Evolutionary conservation across 2,888 invertebrate species (phyloP).

Genomic region (Agrotis exclamationis): DNA sequence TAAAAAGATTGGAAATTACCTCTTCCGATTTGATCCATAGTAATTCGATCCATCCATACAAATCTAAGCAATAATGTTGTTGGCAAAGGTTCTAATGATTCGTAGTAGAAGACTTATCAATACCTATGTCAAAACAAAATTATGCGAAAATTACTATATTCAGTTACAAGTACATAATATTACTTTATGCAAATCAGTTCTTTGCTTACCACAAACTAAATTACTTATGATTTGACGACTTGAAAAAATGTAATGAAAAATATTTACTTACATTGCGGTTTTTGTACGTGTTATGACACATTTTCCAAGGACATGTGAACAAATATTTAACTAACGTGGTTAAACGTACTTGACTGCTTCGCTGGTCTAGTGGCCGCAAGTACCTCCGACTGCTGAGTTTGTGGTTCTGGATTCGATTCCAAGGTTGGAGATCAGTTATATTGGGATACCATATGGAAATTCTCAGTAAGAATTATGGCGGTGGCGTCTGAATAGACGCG

Average conservation of each 20-base stretch:
- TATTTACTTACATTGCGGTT: not conserved
- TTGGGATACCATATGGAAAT: too few species aligned
- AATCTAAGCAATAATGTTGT: too few species aligned
- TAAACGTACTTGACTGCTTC: not conserved
- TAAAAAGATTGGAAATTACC: too few species aligned
- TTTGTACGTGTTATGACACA: not conserved
- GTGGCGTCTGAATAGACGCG: too few species aligned
- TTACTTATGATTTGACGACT: slow-evolving; percentile 10
- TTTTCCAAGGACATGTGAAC: slow-evolving; percentile 11
- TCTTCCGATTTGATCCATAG: too few species aligned
- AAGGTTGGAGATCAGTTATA: too few species aligned
- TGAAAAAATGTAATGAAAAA: not conserved
- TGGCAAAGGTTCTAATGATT: not conserved
- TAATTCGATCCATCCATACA: too few species aligned
- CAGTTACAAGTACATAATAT: slow-evolving; percentile 9
- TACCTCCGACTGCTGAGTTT: too few species aligned
- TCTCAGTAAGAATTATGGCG: too few species aligned
- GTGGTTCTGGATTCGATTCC: too few species aligned
- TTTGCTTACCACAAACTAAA: slow-evolving; percentile 9
- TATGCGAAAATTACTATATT: not conserved
- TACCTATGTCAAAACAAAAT: too few species aligned
- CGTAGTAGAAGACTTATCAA: not conserved
- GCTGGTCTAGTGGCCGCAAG: too few species aligned
- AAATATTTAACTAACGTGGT: slow-evolving; percentile 10
- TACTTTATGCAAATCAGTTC: slow-evolving; percentile 18